A percentile compares a stretch with the other conserved stretches of the same genome.
Conservation (phyloP, 2,113 vertebrate species). For the Amphiprion ocellaris region DNA sequence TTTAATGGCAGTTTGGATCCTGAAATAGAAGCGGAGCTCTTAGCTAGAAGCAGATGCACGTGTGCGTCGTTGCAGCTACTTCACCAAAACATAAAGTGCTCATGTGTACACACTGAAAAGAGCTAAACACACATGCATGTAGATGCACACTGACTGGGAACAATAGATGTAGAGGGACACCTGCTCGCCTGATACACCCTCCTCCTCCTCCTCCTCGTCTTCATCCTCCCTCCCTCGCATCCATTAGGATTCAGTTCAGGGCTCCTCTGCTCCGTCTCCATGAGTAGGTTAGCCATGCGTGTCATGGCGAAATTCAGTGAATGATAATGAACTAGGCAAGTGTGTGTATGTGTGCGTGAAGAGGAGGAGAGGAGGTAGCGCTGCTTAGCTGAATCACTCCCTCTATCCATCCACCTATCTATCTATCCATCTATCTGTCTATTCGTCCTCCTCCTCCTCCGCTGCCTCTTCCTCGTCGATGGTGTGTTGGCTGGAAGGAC, state of each 20-base stretch:
- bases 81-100: slow-evolving; percentile 1
- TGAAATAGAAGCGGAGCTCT: slow-evolving; percentile 3
- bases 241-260: slow-evolving; percentile 83
- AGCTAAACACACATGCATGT: background rate
- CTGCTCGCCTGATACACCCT: slow-evolving; percentile 70
- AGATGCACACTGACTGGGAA: slow-evolving; percentile 40
- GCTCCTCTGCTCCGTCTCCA: slow-evolving; percentile 68
- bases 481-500: slow-evolving; percentile 62
- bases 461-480: slow-evolving; percentile 62
- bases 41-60: background rate
- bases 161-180: slow-evolving; percentile 78
- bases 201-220: slow-evolving; percentile 40
- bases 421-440: slow-evolving; percentile 44
- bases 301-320: slow-evolving; percentile 81
- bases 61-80: slow-evolving; percentile 18
- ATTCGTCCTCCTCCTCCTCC: slow-evolving; percentile 60
- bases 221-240: slow-evolving; percentile 23
- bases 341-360: slow-evolving; percentile 28
- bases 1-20: slow-evolving; percentile 3
- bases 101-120: slow-evolving; percentile 10
- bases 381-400: slow-evolving; percentile 70
- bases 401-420: slow-evolving; percentile 50
- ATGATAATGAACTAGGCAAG: slow-evolving; percentile 81
- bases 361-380: slow-evolving; percentile 51
- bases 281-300: slow-evolving; percentile 83